Conservation (phyloP, 2,888 invertebrate genomes). For the Caenorhabditis parvicauda region DNA sequence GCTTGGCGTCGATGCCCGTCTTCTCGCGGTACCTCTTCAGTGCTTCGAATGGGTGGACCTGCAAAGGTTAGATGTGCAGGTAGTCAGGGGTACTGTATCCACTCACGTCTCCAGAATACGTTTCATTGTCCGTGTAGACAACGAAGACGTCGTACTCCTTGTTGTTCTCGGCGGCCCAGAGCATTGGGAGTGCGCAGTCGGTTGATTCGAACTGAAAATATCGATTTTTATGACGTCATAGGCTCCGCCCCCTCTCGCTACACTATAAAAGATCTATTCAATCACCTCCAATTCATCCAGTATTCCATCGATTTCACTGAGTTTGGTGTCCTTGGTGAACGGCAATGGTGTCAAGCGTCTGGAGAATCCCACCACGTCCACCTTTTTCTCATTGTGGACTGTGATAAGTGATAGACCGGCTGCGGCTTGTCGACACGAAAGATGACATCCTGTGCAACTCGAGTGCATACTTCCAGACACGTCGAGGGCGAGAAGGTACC, state of each 20-base stretch:
- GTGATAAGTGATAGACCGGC: constrained; percentile 63
- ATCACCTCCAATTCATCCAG: constrained; percentile 26
- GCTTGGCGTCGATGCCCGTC: constrained; percentile 49
- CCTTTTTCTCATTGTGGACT: constrained; percentile 58
- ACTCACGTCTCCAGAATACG: constrained; percentile 44
- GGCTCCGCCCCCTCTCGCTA: too few species aligned
- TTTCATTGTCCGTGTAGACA: constrained; percentile 71
- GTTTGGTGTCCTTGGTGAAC: constrained; percentile 37
- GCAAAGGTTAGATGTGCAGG: constrained; percentile 1
- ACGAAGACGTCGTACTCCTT: constrained; percentile 75
- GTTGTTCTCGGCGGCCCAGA: constrained; percentile 72
- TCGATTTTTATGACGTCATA: too few species aligned
- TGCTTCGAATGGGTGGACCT: constrained; percentile 67
- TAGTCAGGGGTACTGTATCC: not conserved
- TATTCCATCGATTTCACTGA: constrained; percentile 31
- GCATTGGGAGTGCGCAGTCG: constrained; percentile 68
- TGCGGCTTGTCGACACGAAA: constrained; percentile 50
- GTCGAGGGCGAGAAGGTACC: constrained; percentile 70
- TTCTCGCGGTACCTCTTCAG: constrained; percentile 70
- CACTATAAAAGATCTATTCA: too few species aligned
- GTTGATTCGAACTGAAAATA: constrained; percentile 49
- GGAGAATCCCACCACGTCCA: constrained; percentile 49
- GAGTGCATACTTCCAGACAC: constrained; percentile 64
- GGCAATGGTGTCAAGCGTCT: constrained; percentile 37
- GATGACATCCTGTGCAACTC: constrained; percentile 29